Base-by-base conservation (phyloP, 2,888 invertebrate genomes). In the Eilema depressum region DNA sequence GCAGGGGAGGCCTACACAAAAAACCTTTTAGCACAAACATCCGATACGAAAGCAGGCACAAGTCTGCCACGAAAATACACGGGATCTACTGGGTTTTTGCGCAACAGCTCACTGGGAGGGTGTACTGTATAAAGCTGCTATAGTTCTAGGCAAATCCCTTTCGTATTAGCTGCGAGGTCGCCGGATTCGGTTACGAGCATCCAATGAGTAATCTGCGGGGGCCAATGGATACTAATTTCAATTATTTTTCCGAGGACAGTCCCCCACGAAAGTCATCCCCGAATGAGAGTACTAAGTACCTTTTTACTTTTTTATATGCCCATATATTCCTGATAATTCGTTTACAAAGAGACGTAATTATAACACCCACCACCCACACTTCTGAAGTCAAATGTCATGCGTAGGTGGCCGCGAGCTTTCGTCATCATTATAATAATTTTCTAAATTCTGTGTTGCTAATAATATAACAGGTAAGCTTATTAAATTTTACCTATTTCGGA, bases 1-100 rank as follows among this genome's bases (percentile, higher is more conserved):
- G 5, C 20, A n/a, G 23, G 56, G 14, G 20, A 30, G 37, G 53
- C 47, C 30, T 56, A 80, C 81, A 82, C 76, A 81, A 81, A 81
- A 81, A 81, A 79, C 81, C 81, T 81, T 81, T 81, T 80, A 81
- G 75, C 62, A 53, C 33, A 59, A 68, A 69, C 65, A 62, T 61
- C 70, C 73, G 73, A 80, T 81, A 82, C 73, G 71, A 71, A 76
- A 77, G 76, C 72, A 71, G 70, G 62, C 75, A 69, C 78, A 74
- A 81, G 80, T 80, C 74, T 74, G 70, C 14, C 66, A 70, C 71
- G 68, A 71, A 75, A 78, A 75, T 71, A 74, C 73, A 72, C 69
- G 23, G 70, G 64, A 66, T 73, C 59, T 73, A n/a, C 75, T 82
- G 80, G 78, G 73, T 70, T 81, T 80, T 75, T 74, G 68, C 28